Evolutionary conservation across 2,797 vertebrate species (phyloP).

Genomic region (Morelia viridis): DNA sequence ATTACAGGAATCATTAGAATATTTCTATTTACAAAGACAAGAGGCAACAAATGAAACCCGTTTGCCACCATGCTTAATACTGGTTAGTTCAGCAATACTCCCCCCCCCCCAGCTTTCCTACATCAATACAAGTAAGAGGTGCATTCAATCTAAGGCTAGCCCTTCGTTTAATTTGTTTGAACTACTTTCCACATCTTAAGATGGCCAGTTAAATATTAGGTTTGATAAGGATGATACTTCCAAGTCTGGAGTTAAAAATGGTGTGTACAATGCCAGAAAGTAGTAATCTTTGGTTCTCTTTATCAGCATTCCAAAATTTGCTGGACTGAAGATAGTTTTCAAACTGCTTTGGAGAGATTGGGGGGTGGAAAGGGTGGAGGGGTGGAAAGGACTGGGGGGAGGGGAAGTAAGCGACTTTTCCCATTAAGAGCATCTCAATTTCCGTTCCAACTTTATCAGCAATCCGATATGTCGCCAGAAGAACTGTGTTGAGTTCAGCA

Average conservation of each 20-base stretch:
- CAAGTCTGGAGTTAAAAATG: background rate
- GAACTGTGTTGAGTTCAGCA: background rate
- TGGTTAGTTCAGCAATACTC: background rate
- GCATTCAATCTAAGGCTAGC: background rate
- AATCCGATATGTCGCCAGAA: background rate
- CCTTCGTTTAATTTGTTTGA: background rate
- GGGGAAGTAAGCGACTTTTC: background rate
- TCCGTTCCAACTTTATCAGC: background rate
- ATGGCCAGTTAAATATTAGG: background rate
- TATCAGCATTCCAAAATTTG: background rate
- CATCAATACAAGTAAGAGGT: background rate
- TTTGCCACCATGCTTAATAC: background rate
- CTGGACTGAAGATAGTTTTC: background rate
- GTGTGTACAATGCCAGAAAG: background rate
- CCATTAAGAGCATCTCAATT: background rate
- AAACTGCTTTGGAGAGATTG: background rate
- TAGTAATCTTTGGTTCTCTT: background rate
- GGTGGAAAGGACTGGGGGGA: background rate
- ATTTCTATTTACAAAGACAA: background rate
- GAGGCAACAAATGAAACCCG: background rate
- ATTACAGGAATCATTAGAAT: background rate
- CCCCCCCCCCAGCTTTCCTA: background rate
- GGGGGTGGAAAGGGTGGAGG: background rate
- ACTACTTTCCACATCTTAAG: background rate
- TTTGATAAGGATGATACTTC: background rate